A percentile compares a stretch with the other conserved stretches of the same genome.
These are phyloP conservation scores for Fukomys damarensis DNA, from an alignment of 2,113 vertebrate genomes.

Conservation along the genomic window DNA sequence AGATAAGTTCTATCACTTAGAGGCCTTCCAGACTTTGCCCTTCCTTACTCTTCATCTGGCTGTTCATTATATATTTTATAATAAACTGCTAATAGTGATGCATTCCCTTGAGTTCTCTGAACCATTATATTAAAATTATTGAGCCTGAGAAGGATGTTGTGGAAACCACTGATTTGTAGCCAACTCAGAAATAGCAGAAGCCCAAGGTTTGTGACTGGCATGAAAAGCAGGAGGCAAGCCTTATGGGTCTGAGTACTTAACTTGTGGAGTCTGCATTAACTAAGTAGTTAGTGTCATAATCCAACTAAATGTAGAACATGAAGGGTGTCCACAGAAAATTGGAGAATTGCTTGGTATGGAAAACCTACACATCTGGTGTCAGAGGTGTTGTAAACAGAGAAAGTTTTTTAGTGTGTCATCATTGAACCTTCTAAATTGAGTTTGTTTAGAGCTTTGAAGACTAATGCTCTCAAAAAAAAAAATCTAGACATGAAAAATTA, in stretches of 20 bases:
- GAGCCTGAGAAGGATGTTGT: not conserved
- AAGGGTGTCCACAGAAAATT: not conserved
- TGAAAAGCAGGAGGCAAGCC: not conserved
- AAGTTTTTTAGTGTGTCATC: not conserved
- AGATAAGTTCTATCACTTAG: not conserved
- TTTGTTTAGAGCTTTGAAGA: slow-evolving; percentile 36
- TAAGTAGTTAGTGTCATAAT: not conserved
- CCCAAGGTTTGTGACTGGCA: not conserved
- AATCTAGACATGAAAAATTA: slow-evolving; percentile 19
- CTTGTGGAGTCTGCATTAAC: not conserved
- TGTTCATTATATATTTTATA: not conserved
- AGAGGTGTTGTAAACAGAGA: not conserved
- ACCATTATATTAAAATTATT: not conserved
- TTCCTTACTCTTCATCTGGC: not conserved
- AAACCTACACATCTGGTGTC: not conserved
- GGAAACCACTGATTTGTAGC: not conserved
- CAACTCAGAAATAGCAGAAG: not conserved
- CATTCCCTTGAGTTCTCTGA: not conserved
- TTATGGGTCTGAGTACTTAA: not conserved
- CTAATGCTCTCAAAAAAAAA: not conserved
- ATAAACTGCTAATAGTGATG: not conserved
- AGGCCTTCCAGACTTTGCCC: not conserved
- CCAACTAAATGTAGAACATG: not conserved
- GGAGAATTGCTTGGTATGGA: not conserved
- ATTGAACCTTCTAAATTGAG: slow-evolving; percentile 39